Evolutionary conservation across 2,888 invertebrate species (phyloP), one percentile per base, ranked within the genome.

Genomic region (Tetragonisca angustula): DNA sequence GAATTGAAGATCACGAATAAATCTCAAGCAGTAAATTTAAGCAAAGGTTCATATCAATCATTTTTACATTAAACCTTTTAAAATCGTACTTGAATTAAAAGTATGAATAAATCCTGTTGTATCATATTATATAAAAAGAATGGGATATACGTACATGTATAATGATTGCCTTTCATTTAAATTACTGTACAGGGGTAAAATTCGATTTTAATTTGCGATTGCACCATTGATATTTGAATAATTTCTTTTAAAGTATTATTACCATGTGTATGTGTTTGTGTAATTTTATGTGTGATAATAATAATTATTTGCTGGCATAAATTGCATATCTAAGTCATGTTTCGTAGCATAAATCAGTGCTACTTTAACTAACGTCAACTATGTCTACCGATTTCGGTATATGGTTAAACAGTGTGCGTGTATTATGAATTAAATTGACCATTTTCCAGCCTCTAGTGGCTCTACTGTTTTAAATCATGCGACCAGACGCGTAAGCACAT

Each of bases 401-500:
- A 68, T 79, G 61, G 52, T 75, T 68, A 56, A 70, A 56, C 36
- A 32, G 50, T 32, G 21, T 17, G 27, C 24, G 17, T 61, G 67
- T 5, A 24, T 36, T 61, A 61, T 62, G 59, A 79, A 43, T 67
- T 74, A 56, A 65, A 75, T 61, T 68, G 21, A n/a, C 76, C 65
- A 62, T 62, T 68, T 75, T 67, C 52, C 52, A 59, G 24, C 61
- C 27, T 43, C 56, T 52, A 43, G 17, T 36, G 52, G n/a, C 52
- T 43, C n/a, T n/a, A 59, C 52, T 61, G 68, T 50, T 67, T 79
- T 79, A 79, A 79, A 79, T 79, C 76, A 65, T 75, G 65, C 79
- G n/a, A 76, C 79, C 79, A 79, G 79, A 76, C 61, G 79, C 56
- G 76, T 75, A 79, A 61, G 61, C 67, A 56, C 79, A 76, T 76